A percentile compares a stretch with the other conserved stretches of the same genome.
Conservation (phyloP, 2,888 invertebrate species). For the Julus scandinavius region DNA sequence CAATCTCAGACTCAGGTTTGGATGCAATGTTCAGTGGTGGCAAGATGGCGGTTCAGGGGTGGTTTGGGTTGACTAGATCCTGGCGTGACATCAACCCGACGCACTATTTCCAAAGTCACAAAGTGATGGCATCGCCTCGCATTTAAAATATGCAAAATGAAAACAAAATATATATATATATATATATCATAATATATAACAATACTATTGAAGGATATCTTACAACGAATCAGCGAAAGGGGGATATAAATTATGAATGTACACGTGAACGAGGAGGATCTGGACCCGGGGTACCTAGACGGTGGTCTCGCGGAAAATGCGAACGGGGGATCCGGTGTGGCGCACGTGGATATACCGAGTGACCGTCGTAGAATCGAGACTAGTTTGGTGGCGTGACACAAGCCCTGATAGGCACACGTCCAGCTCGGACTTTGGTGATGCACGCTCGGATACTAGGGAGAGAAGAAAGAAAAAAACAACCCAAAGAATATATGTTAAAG, state of each 20-base stretch:
- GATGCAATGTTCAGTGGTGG: no score
- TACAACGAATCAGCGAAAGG: slow-evolving; percentile 10
- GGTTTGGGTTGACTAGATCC: slow-evolving; percentile 35
- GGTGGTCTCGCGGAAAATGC: slow-evolving; percentile 67
- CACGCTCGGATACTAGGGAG: background rate
- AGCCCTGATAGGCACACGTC: slow-evolving; percentile 56
- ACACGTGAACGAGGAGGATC: slow-evolving; percentile 15
- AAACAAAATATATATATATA: background rate
- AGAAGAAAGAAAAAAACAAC: background rate
- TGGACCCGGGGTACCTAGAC: slow-evolving; percentile 61
- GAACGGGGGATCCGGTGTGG: slow-evolving; percentile 65
- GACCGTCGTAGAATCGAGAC: slow-evolving; percentile 61
- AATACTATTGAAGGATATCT: slow-evolving; percentile 35
- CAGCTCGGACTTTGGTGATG: slow-evolving; percentile 45
- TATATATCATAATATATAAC: slow-evolving; percentile 12
- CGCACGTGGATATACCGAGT: slow-evolving; percentile 67
- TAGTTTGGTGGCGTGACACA: slow-evolving; percentile 57
- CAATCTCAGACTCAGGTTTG: no score
- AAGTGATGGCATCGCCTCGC: background rate
- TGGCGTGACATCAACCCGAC: background rate
- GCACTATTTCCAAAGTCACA: background rate
- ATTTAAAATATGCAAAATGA: slow-evolving; percentile 19
- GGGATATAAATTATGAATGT: slow-evolving; percentile 35
- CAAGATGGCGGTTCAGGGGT: background rate
- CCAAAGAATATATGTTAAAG: no score